These are phyloP conservation scores for Sipunculus nudus DNA, from an alignment of 2,888 invertebrate species.

Conservation along the genomic window DNA sequence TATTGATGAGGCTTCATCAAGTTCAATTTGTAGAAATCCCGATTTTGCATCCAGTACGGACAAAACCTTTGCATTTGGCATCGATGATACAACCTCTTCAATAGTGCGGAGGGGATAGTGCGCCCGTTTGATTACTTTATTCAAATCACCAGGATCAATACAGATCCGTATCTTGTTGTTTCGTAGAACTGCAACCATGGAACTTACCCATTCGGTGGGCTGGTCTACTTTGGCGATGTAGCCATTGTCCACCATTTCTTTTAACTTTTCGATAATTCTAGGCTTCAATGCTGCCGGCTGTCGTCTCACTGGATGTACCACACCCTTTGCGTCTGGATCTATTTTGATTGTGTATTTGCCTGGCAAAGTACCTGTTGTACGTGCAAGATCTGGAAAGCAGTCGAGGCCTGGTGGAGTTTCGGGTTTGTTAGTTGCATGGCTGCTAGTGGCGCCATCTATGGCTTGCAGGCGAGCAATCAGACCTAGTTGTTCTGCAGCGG, in stretches of 20 bases:
- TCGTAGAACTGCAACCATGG: slow-evolving; percentile 35
- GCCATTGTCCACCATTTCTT: slow-evolving; percentile 38
- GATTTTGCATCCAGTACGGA: slow-evolving; percentile 41
- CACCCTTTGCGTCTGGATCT: slow-evolving; percentile 19
- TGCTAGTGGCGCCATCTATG: too few relatives aligned
- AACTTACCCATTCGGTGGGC: slow-evolving; percentile 44
- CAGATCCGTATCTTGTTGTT: slow-evolving; percentile 41
- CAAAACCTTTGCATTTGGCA: slow-evolving; percentile 41
- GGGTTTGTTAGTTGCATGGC: too few relatives aligned
- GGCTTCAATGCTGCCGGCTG: slow-evolving; percentile 23
- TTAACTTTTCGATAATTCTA: slow-evolving; percentile 32
- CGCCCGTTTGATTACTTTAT: slow-evolving; percentile 33
- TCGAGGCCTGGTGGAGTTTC: too few relatives aligned
- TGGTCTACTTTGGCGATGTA: slow-evolving; percentile 33
- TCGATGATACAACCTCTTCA: slow-evolving; percentile 39
- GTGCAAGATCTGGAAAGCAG: slow-evolving; percentile 2
- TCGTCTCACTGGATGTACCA: slow-evolving; percentile 24
- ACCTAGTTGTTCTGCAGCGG: too few relatives aligned
- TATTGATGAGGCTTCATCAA: slow-evolving; percentile 34
- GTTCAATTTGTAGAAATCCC: slow-evolving; percentile 42
- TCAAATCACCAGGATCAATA: slow-evolving; percentile 38
- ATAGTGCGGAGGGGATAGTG: slow-evolving; percentile 39
- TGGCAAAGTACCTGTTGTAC: background rate
- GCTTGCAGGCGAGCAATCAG: too few relatives aligned
- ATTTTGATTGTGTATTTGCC: slow-evolving; percentile 19